Base-by-base conservation (phyloP, 2,113 vertebrate species). In the Neodon shergylaensis region DNA sequence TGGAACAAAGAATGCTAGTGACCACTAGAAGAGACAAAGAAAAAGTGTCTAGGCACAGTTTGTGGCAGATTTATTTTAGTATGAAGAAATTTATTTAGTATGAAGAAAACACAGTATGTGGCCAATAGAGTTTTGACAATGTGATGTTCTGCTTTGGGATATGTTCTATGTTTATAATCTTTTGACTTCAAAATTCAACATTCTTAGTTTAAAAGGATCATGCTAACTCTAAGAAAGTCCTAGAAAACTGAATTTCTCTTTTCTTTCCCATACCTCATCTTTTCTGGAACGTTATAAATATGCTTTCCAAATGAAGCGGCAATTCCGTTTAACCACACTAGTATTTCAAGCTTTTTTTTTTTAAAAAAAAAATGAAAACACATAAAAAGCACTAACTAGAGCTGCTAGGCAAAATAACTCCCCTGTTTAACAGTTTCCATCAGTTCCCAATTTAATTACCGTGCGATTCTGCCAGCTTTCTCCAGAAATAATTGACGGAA, bases 311-410 rank as follows among this genome's bases (percentile, higher is more conserved):
- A 31, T 26, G 49, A 97, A 98, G 97, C 92, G 58, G 88, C 72
- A 68, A 28, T 94, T 89, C 92, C n/a, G 84, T 85, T 98, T 98
- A 93, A 98, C 94, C 97, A 85, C 77, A 5, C 1, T 91, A 97
- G 85, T 86, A 97, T 98, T 98, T 96, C 94, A 97, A 97, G 88
- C 70, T 94, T 96, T 96, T 96, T 97, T 76, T 76, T 31, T 54
- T 54, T 54, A 13, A 52, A 52, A 68, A 88, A 94, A 98, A 93
- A 98, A 97, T 44, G 91, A 95, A 81, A 98, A 98, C 96, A 84
- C 86, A 97, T 95, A 97, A 98, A 98, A 97, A 98, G 52, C 86
- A 97, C 97, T 98, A 98, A 98, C 72, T 97, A 36, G 63, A 95
- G 94, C 92, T 97, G 33, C 87, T 91, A 82, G 96, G 96, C 97